Evolutionary conservation across 2,888 invertebrate species (phyloP).

Genomic region (Argyra leucocephala): DNA sequence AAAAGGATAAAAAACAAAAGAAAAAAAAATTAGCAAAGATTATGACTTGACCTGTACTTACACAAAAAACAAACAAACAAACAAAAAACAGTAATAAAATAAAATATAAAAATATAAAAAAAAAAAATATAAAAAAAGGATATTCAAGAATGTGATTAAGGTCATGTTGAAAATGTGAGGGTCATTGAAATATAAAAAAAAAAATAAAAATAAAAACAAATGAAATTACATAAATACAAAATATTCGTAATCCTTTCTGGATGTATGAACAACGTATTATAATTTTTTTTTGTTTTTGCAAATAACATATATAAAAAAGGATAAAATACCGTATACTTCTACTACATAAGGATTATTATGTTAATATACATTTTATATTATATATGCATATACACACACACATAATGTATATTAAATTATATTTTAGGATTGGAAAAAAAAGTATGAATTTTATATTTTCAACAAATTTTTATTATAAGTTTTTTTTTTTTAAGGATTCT

Average conservation of each 20-base stretch:
- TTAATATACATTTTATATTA: too few relatives aligned
- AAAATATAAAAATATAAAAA: neutral
- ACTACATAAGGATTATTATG: neutral
- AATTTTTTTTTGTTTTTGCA: too few relatives aligned
- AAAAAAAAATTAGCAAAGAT: neutral
- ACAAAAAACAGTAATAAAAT: neutral
- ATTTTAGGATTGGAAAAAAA: too few relatives aligned
- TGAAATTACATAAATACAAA: neutral
- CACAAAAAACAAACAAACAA: too few relatives aligned
- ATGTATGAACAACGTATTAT: neutral
- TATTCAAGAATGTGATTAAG: conserved; percentile 6
- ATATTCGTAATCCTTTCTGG: neutral
- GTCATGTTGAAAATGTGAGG: conserved; percentile 1
- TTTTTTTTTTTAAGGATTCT: too few relatives aligned
- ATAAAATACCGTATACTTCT: too few relatives aligned
- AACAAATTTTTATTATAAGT: too few relatives aligned
- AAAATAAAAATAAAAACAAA: neutral
- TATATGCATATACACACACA: too few relatives aligned
- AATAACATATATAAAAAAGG: too few relatives aligned
- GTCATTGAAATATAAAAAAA: conserved; percentile 1
- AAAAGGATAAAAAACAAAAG: neutral
- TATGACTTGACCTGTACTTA: conserved; percentile 3
- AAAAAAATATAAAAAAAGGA: neutral
- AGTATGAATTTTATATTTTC: too few relatives aligned
- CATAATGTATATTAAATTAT: too few relatives aligned